phyloP scores from a whole-genome alignment of 2,113 vertebrate genomes.

The Chiloscyllium plagiosum region DNA sequence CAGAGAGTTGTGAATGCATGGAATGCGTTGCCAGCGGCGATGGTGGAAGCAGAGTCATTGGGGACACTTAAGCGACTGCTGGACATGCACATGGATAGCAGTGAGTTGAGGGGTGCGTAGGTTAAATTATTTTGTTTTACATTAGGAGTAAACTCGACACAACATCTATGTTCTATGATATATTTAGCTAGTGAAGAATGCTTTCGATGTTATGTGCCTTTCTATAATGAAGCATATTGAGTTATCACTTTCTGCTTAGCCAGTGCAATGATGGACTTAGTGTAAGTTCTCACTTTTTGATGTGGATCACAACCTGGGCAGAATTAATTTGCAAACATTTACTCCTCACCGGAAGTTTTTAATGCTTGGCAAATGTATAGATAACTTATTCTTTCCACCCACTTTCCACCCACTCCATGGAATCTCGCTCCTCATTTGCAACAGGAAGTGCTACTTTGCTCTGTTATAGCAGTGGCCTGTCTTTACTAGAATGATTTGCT shows the following conservation, averaged over 20 bases:
- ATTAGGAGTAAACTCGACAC: too few species aligned
- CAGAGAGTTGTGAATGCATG: too few species aligned
- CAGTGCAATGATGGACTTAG: background rate
- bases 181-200: background rate
- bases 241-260: background rate
- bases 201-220: background rate
- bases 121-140: too few species aligned
- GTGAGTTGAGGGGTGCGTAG: too few species aligned
- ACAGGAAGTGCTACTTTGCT: background rate
- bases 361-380: background rate
- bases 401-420: background rate
- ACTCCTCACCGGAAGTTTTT: background rate
- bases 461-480: background rate
- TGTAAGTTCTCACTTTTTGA: background rate
- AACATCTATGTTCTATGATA: background rate
- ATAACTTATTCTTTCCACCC: background rate
- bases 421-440: background rate
- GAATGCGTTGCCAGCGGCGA: too few species aligned
- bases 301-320: background rate
- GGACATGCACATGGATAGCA: too few species aligned
- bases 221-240: background rate
- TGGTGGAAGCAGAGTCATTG: too few species aligned
- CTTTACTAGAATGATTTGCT: background rate
- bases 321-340: background rate
- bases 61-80: too few species aligned